phyloP scores from a whole-genome alignment of 2,113 vertebrate genomes.

The Limnothrissa miodon region DNA sequence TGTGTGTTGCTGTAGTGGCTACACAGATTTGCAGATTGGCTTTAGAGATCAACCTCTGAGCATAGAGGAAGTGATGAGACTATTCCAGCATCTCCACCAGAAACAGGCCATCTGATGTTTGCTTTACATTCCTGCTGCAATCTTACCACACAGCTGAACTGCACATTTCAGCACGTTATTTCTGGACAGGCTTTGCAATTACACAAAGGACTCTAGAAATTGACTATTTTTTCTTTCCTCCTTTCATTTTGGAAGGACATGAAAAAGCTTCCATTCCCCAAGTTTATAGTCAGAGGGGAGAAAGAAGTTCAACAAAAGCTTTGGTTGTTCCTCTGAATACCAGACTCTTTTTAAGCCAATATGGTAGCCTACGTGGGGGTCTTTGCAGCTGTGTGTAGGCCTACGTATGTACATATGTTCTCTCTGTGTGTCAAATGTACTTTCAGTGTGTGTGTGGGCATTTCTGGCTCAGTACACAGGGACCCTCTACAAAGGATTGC shows the following conservation, averaged over 20 bases:
- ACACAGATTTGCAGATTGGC: too few species aligned
- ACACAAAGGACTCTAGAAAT: not conserved
- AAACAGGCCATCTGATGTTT: constrained; percentile 3
- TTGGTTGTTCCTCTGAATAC: not conserved
- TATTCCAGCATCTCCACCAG: not conserved
- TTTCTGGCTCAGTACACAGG: not conserved
- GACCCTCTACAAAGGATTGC: not conserved
- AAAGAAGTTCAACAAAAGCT: not conserved
- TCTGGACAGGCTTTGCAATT: not conserved
- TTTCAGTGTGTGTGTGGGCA: not conserved
- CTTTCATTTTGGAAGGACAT: not conserved
- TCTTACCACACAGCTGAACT: not conserved
- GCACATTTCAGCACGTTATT: not conserved
- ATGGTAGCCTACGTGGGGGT: not conserved
- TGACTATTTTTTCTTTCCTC: not conserved
- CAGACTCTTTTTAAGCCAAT: not conserved
- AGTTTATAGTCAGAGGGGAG: not conserved
- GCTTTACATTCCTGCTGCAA: not conserved
- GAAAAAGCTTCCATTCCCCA: not conserved
- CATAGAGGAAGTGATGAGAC: not conserved
- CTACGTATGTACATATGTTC: not conserved
- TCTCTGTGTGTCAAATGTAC: not conserved
- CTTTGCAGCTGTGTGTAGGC: not conserved
- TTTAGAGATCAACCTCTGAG: not conserved
- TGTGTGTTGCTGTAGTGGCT: not conserved